phyloP scores from a whole-genome alignment of 2,797 vertebrate genomes.

The Acrossocheilus wenchowensis region DNA sequence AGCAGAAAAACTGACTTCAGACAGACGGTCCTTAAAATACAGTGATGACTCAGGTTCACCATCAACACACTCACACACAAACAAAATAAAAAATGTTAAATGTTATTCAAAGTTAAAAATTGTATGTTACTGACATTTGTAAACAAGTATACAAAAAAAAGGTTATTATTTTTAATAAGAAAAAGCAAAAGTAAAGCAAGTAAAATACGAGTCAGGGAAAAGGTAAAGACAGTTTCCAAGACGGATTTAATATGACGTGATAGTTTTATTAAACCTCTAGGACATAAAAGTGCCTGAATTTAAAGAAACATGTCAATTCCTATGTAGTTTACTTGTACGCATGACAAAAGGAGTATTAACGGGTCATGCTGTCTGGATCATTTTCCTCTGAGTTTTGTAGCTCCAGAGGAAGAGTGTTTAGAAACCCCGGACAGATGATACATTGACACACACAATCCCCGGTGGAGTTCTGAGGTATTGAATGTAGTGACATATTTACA shows the following conservation, averaged over 20 bases:
- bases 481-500: slow-evolving; percentile 27
- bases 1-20: neutral
- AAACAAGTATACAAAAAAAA: neutral
- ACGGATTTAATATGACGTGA: too few relatives aligned
- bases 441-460: slow-evolving; percentile 30
- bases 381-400: slow-evolving; percentile 31
- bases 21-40: neutral
- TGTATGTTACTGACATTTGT: neutral
- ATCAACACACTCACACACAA: neutral
- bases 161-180: neutral
- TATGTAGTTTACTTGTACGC: neutral
- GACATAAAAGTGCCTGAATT: neutral
- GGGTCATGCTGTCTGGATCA: neutral
- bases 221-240: neutral
- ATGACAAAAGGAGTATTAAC: neutral
- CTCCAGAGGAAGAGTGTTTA: slow-evolving; percentile 35
- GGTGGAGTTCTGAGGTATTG: neutral
- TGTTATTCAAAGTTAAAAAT: too few relatives aligned
- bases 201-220: neutral
- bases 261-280: neutral
- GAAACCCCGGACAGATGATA: slow-evolving; percentile 32
- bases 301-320: neutral
- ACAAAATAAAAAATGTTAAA: neutral
- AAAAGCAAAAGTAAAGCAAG: neutral
- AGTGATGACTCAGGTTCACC: neutral